Base-by-base conservation (phyloP, 2,113 vertebrate species). In the Nycticebus coucang region DNA sequence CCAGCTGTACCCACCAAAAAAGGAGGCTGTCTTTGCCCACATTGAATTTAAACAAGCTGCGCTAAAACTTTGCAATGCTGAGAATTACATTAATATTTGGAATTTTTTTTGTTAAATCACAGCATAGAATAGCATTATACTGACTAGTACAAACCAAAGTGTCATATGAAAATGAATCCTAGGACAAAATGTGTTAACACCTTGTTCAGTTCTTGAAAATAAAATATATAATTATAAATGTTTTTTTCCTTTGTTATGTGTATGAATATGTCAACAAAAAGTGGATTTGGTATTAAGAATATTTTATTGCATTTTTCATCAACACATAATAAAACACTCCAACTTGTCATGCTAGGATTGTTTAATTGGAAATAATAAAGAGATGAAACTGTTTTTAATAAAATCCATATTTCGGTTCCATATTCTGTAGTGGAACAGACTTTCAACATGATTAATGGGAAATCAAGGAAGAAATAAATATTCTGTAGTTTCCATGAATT, bases 371-470 rank as follows among this genome's bases (percentile, higher is more conserved):
- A 96, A 64, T 77, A 72, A 93, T 64, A 18, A 91, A 85, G 45
- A 92, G 87, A 72, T 74, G 17, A 84, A 95, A 57, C 28, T 50
- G 13, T 22, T 86, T 95, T 90, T 78, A 94, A 82, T 93, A 91
- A 80, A 96, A 89, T 80, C 87, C 12, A n/a, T 0, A 92, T 95
- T 92, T 55, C 53, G 87, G 37, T 95, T 95, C 7, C 93, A 5
- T 60, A 45, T 95, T 90, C 75, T 91, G 83, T 7, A 83, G 92
- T 93, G 89, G 30, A 89, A 64, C 71, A 59, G 79, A 78, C 0
- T 33, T 97, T 74, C 55, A 83, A 93, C 78, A 87, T 95, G 60
- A 77, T 72, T 59, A 97, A 78, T 37, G n/a, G 87, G 19, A 28
- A 95, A 92, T 57, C 53, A 5, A 59, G 50, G 53, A 68, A 18